Conservation (phyloP, 2,797 vertebrate genomes). For the Notolabrus celidotus region DNA sequence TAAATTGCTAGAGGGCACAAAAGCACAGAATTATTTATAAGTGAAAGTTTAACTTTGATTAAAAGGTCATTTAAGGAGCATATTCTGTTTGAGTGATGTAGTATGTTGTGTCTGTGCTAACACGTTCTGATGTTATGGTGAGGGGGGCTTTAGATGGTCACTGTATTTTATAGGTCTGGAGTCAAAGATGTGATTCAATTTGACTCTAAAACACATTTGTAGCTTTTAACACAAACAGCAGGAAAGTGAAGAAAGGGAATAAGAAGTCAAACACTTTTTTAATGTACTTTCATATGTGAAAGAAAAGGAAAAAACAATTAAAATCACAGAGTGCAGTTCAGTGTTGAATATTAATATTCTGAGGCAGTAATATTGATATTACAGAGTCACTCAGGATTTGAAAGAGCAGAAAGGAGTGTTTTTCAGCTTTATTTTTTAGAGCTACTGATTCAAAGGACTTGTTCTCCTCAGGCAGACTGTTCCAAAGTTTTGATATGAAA, state of each 20-base stretch:
- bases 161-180: conserved; percentile 23
- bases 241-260: background rate
- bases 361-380: background rate
- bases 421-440: background rate
- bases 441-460: conserved; percentile 4
- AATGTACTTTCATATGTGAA: conserved; percentile 9
- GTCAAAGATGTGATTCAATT: conserved; percentile 16
- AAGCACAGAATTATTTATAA: conserved; percentile 93
- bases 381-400: background rate
- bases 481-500: conserved; percentile 1
- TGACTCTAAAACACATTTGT: conserved; percentile 24
- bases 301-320: background rate
- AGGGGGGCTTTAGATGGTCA: conserved; percentile 6
- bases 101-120: conserved; percentile 88
- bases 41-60: conserved; percentile 78
- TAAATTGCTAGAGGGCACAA: conserved; percentile 90
- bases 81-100: conserved; percentile 88
- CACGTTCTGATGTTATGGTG: conserved; percentile 67
- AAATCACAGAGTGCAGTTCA: background rate
- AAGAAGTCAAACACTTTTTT: conserved; percentile 8
- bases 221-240: conserved; percentile 26
- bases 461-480: conserved; percentile 11
- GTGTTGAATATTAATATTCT: conserved; percentile 2
- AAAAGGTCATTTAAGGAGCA: conserved; percentile 77
- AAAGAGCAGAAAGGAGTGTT: conserved; percentile 4